Percentiles rank a stretch among this genome's conserved stretches.
Conservation (phyloP, 2,888 invertebrate genomes). For the Machimus atricapillus region DNA sequence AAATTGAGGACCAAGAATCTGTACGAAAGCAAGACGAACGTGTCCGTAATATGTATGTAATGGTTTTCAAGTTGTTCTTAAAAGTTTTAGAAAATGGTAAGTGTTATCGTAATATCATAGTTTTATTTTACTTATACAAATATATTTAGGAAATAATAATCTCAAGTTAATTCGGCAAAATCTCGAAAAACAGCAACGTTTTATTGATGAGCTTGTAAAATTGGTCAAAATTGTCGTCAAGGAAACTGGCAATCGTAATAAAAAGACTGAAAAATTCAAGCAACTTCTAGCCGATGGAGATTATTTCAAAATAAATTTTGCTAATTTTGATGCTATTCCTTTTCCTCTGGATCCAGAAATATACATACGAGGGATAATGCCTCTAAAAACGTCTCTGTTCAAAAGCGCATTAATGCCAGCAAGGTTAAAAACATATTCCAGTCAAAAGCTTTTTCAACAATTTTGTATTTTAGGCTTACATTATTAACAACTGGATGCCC, state of each 20-base stretch:
- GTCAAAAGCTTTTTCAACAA: background rate
- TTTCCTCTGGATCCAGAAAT: conserved; percentile 94
- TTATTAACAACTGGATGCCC: conserved; percentile 78
- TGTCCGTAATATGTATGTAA: conserved; percentile 84
- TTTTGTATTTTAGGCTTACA: conserved; percentile 69
- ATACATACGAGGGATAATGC: conserved; percentile 84
- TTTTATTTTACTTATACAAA: background rate
- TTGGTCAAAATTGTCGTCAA: conserved; percentile 87
- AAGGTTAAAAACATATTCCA: conserved; percentile 57
- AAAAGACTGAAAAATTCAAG: conserved; percentile 90
- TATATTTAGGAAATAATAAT: conserved; percentile 66
- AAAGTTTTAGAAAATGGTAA: conserved; percentile 72
- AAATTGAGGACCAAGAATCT: conserved; percentile 88
- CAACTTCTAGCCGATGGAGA: conserved; percentile 82
- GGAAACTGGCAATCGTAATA: conserved; percentile 89
- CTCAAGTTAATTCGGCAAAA: conserved; percentile 79
- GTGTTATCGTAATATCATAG: background rate
- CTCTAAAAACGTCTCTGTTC: conserved; percentile 90
- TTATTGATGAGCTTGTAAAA: conserved; percentile 88
- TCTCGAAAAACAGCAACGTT: conserved; percentile 84
- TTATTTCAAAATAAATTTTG: conserved; percentile 84
- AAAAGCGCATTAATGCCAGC: conserved; percentile 98
- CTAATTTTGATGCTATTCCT: conserved; percentile 89
- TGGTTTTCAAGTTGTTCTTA: conserved; percentile 87
- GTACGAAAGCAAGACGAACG: conserved; percentile 74